Conservation (phyloP, 2,113 vertebrate genomes). For the Petroica traversi region DNA sequence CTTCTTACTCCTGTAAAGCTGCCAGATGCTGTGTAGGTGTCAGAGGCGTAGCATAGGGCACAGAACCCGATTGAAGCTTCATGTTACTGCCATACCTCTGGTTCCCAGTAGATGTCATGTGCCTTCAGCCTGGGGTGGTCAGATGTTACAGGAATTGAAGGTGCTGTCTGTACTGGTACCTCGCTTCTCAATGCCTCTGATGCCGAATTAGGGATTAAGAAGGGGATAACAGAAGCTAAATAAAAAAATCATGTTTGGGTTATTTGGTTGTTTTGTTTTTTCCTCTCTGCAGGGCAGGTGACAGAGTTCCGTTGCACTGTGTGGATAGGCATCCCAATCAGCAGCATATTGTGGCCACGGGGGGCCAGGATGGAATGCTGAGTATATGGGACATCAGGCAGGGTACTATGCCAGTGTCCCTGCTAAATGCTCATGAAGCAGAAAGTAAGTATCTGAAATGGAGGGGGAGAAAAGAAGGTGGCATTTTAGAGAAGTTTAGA, state of each 20-base stretch:
- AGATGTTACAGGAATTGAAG: not conserved
- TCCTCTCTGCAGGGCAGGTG: slow-evolving; percentile 78
- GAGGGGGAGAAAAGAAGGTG: not conserved
- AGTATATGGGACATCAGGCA: slow-evolving; percentile 97
- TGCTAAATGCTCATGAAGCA: slow-evolving; percentile 94
- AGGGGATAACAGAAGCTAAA: not conserved
- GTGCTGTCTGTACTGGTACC: rapidly evolving
- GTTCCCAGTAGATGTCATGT: not conserved
- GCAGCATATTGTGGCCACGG: slow-evolving; percentile 93
- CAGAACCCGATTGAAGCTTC: not conserved
- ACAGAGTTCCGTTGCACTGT: slow-evolving; percentile 91
- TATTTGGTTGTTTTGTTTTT: not conserved
- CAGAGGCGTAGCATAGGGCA: too few species aligned
- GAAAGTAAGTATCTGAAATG: slow-evolving; percentile 84
- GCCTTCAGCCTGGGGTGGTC: not conserved
- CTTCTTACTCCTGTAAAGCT: not conserved
- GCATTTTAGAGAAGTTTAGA: not conserved
- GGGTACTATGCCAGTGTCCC: slow-evolving; percentile 85
- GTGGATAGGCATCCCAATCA: slow-evolving; percentile 95
- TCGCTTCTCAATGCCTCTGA: not conserved
- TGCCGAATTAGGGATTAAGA: not conserved
- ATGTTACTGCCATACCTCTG: not conserved
- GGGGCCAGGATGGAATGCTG: slow-evolving; percentile 95
- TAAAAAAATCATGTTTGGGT: not conserved
- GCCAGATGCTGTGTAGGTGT: not conserved